Base-by-base conservation (phyloP, 2,113 vertebrate species). In the Microcebus lehilahytsara region DNA sequence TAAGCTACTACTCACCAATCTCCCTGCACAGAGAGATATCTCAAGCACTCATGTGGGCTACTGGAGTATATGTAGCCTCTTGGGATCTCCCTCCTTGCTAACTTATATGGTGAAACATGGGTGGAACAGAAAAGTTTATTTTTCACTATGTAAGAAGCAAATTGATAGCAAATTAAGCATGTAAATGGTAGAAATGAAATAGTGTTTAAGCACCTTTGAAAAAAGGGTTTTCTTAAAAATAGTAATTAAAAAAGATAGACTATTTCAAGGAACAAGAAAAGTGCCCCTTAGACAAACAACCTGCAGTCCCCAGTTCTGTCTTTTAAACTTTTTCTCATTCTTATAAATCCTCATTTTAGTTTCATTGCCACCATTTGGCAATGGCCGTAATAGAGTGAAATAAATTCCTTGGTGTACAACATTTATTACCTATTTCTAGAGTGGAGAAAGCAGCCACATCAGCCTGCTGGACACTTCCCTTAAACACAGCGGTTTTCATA, bases 91-190 rank as follows among this genome's bases (percentile, higher is more conserved):
- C 49, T 78, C n/a, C 53, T 62, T 37, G 46, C 67, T 64, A 51
- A 12, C 9, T 89, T 91, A 30, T 0, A 1, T 88, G 58, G 37
- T 80, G 84, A 93, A 80, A 88, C 77, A 69, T 30, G 1, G 27
- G 12, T 88, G 49, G 10, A 71, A 74, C 53, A 79, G 77, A 88
- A n/a, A 93, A 90, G 42, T 88, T 84, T 37, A 84, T 66, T 84
- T 91, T 74, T 95, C 32, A 87, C 67, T 84, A 40, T 12, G 64
- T 88, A 79, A 11, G 53, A 88, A 93, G n/a, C 27, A 87, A 92
- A 79, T 90, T 64, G 84, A 30, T 90, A 89, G 49, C 49, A 74
- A 89, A 93, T 74, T 7, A 90, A 42, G 40, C 6, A 42, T 67
- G 80, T n/a, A 87, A 79, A 90, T 89, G 42, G 79, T 56, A 91